Percentiles rank a stretch among this genome's conserved stretches.
phyloP scores from a whole-genome alignment of 2,113 vertebrate genomes.

The Cathartes aura region DNA sequence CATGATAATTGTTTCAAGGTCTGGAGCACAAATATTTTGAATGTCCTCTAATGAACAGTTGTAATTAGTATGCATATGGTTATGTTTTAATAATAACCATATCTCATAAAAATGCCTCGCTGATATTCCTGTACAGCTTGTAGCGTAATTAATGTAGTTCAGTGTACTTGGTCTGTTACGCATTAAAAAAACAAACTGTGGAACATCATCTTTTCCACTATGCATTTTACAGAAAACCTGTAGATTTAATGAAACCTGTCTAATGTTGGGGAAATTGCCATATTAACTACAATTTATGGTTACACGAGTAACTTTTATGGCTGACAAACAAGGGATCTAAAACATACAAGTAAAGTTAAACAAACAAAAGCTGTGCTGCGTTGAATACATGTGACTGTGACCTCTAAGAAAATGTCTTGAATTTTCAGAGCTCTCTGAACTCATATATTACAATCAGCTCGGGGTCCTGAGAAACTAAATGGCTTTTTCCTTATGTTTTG shows the following conservation, averaged over 20 bases:
- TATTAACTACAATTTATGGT: not conserved
- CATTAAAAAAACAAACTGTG: not conserved
- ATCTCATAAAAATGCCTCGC: constrained; percentile 4
- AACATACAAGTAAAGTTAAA: not conserved
- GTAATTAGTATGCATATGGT: not conserved
- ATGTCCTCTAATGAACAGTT: not conserved
- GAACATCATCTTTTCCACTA: not conserved
- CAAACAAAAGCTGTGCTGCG: not conserved
- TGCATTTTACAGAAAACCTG: not conserved
- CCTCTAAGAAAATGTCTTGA: not conserved
- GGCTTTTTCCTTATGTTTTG: not conserved
- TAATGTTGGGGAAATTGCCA: not conserved
- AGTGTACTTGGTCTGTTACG: not conserved
- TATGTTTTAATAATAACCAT: not conserved
- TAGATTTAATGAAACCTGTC: not conserved
- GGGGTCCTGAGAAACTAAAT: not conserved
- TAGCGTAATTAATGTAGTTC: not conserved
- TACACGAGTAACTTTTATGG: not conserved
- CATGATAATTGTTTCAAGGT: not conserved
- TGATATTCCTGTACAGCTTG: not conserved
- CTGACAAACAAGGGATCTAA: not conserved
- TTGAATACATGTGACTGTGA: not conserved
- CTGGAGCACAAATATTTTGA: not conserved
- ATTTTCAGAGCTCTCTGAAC: not conserved
- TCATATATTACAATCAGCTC: not conserved